Evolutionary conservation across 2,888 invertebrate species (phyloP).

Genomic region (Anorthoa munda): DNA sequence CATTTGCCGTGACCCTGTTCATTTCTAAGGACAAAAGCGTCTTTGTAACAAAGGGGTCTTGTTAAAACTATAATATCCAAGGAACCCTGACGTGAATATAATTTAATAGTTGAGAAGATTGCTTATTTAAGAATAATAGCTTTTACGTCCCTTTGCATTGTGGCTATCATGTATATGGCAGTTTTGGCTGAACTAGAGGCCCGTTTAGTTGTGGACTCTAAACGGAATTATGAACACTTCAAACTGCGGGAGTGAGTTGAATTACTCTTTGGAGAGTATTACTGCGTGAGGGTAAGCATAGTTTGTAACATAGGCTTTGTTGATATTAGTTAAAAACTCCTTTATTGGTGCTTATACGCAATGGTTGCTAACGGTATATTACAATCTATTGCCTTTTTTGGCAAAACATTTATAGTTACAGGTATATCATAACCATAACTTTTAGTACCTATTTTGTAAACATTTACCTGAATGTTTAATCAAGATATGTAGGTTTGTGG

Average conservation of each 20-base stretch:
- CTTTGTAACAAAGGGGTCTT: slow-evolving; percentile 56
- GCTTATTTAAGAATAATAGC: slow-evolving; percentile 55
- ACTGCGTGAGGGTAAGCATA: slow-evolving; percentile 29
- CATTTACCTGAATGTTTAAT: too few species aligned
- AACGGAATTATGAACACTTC: slow-evolving; percentile 49
- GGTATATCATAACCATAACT: too few species aligned
- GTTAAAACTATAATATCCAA: slow-evolving; percentile 57
- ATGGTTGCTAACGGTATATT: neutral
- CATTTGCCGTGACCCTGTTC: slow-evolving; percentile 49
- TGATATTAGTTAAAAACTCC: slow-evolving; percentile 34
- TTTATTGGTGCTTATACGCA: slow-evolving; percentile 12
- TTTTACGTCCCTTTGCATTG: slow-evolving; percentile 30
- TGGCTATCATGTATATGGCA: slow-evolving; percentile 36
- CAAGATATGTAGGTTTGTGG: too few species aligned
- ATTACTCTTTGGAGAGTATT: slow-evolving; percentile 48
- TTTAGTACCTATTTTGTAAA: too few species aligned
- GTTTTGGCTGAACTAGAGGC: slow-evolving; percentile 18
- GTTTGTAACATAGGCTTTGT: slow-evolving; percentile 26
- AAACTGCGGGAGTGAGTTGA: slow-evolving; percentile 44
- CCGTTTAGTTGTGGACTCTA: slow-evolving; percentile 37
- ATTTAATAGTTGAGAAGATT: slow-evolving; percentile 44
- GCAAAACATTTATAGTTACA: neutral
- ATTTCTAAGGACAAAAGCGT: slow-evolving; percentile 51
- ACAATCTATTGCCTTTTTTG: neutral
- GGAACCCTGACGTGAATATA: slow-evolving; percentile 49